Conservation (phyloP, 2,888 invertebrate genomes). For the Tenthredo scrophulariae region DNA sequence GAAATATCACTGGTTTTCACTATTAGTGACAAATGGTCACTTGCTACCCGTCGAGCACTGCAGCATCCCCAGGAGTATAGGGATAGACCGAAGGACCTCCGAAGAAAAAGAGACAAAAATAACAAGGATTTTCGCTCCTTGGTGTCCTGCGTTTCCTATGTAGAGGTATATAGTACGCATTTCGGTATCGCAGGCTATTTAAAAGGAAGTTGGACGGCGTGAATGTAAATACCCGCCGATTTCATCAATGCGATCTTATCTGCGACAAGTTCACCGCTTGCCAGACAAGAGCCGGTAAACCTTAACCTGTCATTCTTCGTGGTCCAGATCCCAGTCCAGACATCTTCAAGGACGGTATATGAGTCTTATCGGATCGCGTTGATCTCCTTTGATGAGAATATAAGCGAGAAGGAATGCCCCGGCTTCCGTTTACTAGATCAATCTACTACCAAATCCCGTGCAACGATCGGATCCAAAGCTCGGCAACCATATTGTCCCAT, state of each 20-base stretch:
- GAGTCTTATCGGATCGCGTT: slow-evolving; percentile 32
- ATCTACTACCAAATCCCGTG: not conserved
- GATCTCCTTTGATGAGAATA: slow-evolving; percentile 50
- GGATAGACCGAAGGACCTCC: slow-evolving; percentile 51
- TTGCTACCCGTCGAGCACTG: slow-evolving; percentile 37
- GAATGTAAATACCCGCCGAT: slow-evolving; percentile 66
- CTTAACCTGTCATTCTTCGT: slow-evolving; percentile 35
- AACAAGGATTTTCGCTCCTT: slow-evolving; percentile 30
- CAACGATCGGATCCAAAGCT: not conserved
- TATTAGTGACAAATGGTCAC: slow-evolving; percentile 64
- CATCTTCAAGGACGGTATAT: slow-evolving; percentile 33
- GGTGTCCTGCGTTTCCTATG: not conserved
- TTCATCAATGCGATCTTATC: slow-evolving; percentile 70
- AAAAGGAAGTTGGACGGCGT: slow-evolving; percentile 64
- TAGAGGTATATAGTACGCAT: not conserved
- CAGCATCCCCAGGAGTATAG: slow-evolving; percentile 36
- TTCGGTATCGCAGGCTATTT: slow-evolving; percentile 40
- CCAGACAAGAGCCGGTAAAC: not conserved
- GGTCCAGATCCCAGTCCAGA: slow-evolving; percentile 30
- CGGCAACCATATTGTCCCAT: not conserved
- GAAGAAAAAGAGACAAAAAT: slow-evolving; percentile 54
- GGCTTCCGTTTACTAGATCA: slow-evolving; percentile 38
- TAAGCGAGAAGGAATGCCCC: slow-evolving; percentile 44
- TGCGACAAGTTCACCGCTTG: not conserved
- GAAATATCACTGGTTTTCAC: slow-evolving; percentile 63